Base-by-base conservation (phyloP, 2,888 invertebrate genomes). In the Chaetogeoica ovagalla region DNA sequence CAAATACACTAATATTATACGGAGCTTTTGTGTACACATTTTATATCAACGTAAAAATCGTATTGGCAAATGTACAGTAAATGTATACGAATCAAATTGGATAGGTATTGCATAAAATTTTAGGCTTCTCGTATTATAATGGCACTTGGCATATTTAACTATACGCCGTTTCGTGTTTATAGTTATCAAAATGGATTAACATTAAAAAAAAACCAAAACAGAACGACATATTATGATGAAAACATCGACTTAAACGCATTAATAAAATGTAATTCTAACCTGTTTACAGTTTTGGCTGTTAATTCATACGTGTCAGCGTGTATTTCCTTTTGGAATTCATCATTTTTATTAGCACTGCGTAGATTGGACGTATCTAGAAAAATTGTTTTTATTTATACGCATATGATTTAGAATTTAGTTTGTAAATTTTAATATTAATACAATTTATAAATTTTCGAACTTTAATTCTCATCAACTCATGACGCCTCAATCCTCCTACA, bases 201-300 rank as follows among this genome's bases (percentile, higher is more conserved):
- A 43, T 43, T 43, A 55, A 55, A 52, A 6, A 52, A 55, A 55
- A 55, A 55, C 55, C 55, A 19, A 8, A 19, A 19, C 19, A 55
- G 17, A 55, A 3, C 19, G 55, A 55, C 19, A 55, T 55, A 55
- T 55, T n/a, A 19, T 52, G 52, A 52, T 13, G 15, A 13, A 52
- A 15, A 52, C 13, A 1, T 5, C 7, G 19, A 19, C 19, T 55
- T 19, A 55, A 55, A 19, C n/a, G 4, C 23, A 60, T 13, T 13
- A 59, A 23, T 60, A 60, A 13, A 60, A 60, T 23, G 23, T 13
- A 60, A 60, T 60, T 11, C 73, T 63, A 55, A 74, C 73, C 73
- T 74, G n/a, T 37, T 21, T 37, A 52, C n/a, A 74, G 30, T 23
- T 62, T 62, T 62, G n/a, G 23, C 17, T 5, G 48, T 21, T 37